These are phyloP conservation scores for Heloderma charlesbogerti DNA, from an alignment of 2,113 vertebrate species.

Conservation along the genomic window DNA sequence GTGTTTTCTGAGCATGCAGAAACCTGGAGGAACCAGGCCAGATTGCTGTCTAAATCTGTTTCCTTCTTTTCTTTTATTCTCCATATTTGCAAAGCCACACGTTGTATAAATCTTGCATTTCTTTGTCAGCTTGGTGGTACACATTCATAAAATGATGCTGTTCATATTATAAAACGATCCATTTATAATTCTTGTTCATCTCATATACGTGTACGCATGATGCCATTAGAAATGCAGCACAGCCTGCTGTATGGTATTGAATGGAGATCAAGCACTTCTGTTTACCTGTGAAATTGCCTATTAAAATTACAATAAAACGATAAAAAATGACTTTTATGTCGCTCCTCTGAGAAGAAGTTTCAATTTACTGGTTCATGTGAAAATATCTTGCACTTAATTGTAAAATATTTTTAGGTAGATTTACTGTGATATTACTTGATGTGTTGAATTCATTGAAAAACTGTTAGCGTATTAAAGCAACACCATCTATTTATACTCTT, in stretches of 20 bases:
- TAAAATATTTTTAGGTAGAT: conserved; percentile 67
- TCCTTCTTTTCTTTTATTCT: conserved; percentile 44
- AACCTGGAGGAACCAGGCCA: neutral
- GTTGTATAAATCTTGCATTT: conserved; percentile 46
- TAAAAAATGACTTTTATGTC: conserved; percentile 67
- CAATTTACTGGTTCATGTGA: conserved; percentile 61
- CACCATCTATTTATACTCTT: conserved; percentile 52
- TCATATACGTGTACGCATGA: conserved; percentile 65
- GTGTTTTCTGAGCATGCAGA: conserved; percentile 16
- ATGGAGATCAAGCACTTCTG: conserved; percentile 74
- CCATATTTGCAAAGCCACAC: conserved; percentile 40
- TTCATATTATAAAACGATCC: conserved; percentile 65
- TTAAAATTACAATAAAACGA: conserved; percentile 72
- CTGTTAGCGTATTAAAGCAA: conserved; percentile 48
- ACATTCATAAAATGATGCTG: conserved; percentile 50
- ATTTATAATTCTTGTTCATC: conserved; percentile 74
- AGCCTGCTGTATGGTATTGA: conserved; percentile 65
- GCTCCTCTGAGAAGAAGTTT: conserved; percentile 69
- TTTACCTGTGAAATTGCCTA: conserved; percentile 75
- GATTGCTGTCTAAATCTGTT: neutral
- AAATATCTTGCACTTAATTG: conserved; percentile 61
- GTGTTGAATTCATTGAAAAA: conserved; percentile 50
- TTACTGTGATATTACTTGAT: conserved; percentile 64
- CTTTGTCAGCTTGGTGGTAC: conserved; percentile 42
- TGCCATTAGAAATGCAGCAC: conserved; percentile 70